Conservation (phyloP, 2,797 vertebrate genomes). For the Lagodon rhomboides region DNA sequence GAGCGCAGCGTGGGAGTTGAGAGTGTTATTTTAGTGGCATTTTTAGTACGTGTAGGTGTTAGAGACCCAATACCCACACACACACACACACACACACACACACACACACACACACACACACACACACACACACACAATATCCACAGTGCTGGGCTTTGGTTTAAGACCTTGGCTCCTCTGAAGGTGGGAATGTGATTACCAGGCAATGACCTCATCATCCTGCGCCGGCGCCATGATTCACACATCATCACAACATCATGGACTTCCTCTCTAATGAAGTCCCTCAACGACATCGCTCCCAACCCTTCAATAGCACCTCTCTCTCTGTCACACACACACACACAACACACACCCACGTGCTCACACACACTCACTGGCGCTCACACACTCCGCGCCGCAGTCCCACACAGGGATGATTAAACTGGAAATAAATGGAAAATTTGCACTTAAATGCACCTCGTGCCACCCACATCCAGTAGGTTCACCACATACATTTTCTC, state of each 20-base stretch:
- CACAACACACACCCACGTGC: conserved; percentile 19
- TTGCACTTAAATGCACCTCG: conserved; percentile 75
- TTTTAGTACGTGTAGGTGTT: conserved; percentile 69
- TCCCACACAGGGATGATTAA: conserved; percentile 72
- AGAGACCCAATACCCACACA: conserved; percentile 41
- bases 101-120: conserved; percentile 32
- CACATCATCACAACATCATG: conserved; percentile 88
- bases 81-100: conserved; percentile 30
- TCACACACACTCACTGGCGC: neutral
- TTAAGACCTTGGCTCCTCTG: conserved; percentile 76
- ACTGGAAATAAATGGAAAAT: conserved; percentile 77
- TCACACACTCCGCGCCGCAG: conserved; percentile 41
- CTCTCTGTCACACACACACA: conserved; percentile 47
- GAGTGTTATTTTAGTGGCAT: conserved; percentile 65
- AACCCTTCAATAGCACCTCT: conserved; percentile 65
- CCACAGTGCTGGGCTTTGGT: conserved; percentile 53
- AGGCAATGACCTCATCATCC: conserved; percentile 86
- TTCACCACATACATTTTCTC: conserved; percentile 71
- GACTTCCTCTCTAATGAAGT: conserved; percentile 88
- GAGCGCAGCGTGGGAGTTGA: conserved; percentile 34
- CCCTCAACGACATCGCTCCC: conserved; percentile 78
- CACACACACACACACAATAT: conserved; percentile 41
- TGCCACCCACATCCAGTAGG: conserved; percentile 78
- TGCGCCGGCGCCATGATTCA: conserved; percentile 84
- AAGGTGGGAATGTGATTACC: conserved; percentile 86